Conservation (phyloP, 2,888 invertebrate genomes). For the Tethea ocularis region DNA sequence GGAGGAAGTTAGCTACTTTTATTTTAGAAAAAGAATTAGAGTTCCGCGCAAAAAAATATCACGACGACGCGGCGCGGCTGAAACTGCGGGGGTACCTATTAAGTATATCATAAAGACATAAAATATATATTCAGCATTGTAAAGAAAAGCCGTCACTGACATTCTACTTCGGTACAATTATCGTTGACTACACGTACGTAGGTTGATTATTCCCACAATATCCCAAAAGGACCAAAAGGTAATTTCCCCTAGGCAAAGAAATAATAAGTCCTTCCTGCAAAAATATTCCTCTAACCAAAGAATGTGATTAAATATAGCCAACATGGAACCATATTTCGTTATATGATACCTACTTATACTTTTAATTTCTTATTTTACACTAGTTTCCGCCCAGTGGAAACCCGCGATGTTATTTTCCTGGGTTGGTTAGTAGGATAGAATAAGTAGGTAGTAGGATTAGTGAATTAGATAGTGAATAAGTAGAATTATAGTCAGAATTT, state of each 20-base stretch:
- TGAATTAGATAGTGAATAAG: no score
- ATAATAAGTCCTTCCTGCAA: conserved; percentile 47
- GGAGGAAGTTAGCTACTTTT: no score
- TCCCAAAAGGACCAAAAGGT: conserved; percentile 39
- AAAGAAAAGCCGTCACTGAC: conserved; percentile 17
- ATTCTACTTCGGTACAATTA: conserved; percentile 18
- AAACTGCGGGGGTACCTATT: no score
- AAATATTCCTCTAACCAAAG: conserved; percentile 40
- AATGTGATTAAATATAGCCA: conserved; percentile 42
- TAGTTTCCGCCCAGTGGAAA: no score
- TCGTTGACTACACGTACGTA: conserved; percentile 19
- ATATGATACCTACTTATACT: conserved; percentile 18
- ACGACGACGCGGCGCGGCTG: no score
- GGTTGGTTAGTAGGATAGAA: no score
- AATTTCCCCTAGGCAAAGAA: conserved; percentile 54
- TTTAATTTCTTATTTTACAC: neutral
- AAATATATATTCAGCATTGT: neutral
- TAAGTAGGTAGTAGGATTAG: no score
- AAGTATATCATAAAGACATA: neutral
- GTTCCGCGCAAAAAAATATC: no score
- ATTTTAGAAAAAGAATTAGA: no score
- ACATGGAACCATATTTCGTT: conserved; percentile 32
- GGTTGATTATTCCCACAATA: conserved; percentile 32
- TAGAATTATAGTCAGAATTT: no score
- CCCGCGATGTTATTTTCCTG: no score